Conservation (phyloP, 2,888 invertebrate species). For the Scaptomyza tumidula region DNA sequence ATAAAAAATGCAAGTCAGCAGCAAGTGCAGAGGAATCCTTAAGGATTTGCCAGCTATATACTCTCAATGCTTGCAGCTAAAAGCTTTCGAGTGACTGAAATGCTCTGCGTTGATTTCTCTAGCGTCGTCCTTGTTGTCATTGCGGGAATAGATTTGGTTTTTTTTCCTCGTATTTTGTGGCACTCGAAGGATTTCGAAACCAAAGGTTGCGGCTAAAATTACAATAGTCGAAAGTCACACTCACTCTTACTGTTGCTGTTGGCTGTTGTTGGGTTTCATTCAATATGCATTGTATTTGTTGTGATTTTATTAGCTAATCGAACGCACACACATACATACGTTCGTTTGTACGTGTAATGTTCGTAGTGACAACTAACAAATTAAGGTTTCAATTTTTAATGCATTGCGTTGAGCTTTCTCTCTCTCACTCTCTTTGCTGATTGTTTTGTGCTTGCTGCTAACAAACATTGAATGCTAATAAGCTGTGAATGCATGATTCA, state of each 20-base stretch:
- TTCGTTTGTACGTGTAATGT: neutral
- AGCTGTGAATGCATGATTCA: slow-evolving; percentile 3
- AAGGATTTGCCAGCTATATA: slow-evolving; percentile 69
- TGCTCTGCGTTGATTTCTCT: slow-evolving; percentile 66
- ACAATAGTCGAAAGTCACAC: slow-evolving; percentile 34
- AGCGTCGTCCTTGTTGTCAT: slow-evolving; percentile 39
- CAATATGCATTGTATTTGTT: slow-evolving; percentile 57
- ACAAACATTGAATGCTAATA: slow-evolving; percentile 25
- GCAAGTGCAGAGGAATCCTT: slow-evolving; percentile 65
- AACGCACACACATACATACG: slow-evolving; percentile 27
- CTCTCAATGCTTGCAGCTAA: slow-evolving; percentile 60
- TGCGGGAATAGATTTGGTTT: slow-evolving; percentile 24
- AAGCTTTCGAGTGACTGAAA: slow-evolving; percentile 58
- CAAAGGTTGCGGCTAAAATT: slow-evolving; percentile 18
- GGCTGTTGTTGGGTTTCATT: slow-evolving; percentile 39
- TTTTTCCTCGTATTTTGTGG: slow-evolving; percentile 43
- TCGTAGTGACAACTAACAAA: slow-evolving; percentile 42
- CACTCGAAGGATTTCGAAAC: slow-evolving; percentile 44
- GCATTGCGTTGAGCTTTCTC: neutral
- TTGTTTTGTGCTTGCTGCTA: slow-evolving; percentile 19
- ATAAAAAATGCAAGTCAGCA: slow-evolving; percentile 75
- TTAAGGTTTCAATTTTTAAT: slow-evolving; percentile 54
- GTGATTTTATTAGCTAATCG: slow-evolving; percentile 68
- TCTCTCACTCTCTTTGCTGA: slow-evolving; percentile 43
- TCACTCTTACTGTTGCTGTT: slow-evolving; percentile 3